Conservation (phyloP, 2,113 vertebrate species). For the Casuarius casuarius region DNA sequence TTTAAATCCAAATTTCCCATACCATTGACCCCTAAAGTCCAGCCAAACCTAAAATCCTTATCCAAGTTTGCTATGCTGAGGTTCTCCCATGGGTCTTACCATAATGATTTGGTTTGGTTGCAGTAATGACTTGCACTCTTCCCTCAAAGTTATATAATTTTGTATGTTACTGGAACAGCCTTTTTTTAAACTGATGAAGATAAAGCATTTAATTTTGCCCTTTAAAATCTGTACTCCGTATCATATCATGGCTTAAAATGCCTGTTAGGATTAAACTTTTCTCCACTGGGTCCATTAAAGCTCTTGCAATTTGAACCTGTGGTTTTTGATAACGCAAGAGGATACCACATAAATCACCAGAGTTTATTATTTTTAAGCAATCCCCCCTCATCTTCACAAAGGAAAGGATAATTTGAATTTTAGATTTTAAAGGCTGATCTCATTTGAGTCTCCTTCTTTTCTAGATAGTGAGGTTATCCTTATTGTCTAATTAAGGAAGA, state of each 20-base stretch:
- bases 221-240: slow-evolving; percentile 6
- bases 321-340: neutral
- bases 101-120: rapidly evolving
- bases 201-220: slow-evolving; percentile 40
- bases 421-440: slow-evolving; percentile 40
- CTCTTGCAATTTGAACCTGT: neutral
- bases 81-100: neutral
- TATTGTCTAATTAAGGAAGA: slow-evolving; percentile 45
- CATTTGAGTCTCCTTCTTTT: neutral
- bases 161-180: neutral
- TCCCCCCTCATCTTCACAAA: neutral
- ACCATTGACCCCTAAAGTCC: rapidly evolving
- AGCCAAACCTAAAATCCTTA: rapidly evolving
- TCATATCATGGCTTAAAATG: neutral
- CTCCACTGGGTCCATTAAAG: slow-evolving; percentile 12
- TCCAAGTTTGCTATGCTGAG: neutral
- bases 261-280: slow-evolving; percentile 42
- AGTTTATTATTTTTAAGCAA: slow-evolving; percentile 39
- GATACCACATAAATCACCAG: neutral
- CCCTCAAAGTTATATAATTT: neutral
- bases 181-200: slow-evolving; percentile 37
- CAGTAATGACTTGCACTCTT: neutral
- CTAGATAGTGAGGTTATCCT: neutral
- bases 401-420: slow-evolving; percentile 27
- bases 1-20: neutral